Percentiles rank a stretch among this genome's conserved stretches.
These are phyloP conservation scores for Meandrina meandrites DNA, from an alignment of 92 coral and sea anemone species.

Conservation along the genomic window DNA sequence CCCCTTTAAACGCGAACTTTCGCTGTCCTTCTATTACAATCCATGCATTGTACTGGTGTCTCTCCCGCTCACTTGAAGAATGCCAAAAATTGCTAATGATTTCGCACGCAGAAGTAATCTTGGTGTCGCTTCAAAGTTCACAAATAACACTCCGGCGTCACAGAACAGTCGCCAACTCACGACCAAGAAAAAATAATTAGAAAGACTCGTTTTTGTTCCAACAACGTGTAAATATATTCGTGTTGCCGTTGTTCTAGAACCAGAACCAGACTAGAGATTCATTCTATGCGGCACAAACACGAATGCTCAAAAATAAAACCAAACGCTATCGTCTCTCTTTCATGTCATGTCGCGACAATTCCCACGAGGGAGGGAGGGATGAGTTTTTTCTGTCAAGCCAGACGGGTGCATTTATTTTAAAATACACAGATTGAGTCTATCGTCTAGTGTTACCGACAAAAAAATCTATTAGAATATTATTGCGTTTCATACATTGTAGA, in stretches of 20 bases:
- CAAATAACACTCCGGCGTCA: background rate
- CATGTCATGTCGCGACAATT: background rate
- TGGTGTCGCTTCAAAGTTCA: background rate
- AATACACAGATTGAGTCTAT: too few relatives aligned
- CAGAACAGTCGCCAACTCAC: background rate
- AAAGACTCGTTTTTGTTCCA: background rate
- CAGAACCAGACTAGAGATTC: background rate
- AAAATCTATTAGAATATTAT: background rate
- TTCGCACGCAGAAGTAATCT: background rate
- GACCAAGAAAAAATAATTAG: background rate
- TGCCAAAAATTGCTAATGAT: slow-evolving; percentile 4
- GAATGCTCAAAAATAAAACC: background rate
- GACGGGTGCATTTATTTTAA: too few relatives aligned
- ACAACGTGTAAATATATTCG: background rate
- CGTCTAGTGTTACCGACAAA: background rate
- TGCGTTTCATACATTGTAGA: too few relatives aligned
- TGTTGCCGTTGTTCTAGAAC: background rate
- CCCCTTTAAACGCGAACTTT: background rate
- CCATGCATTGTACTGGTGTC: slow-evolving; percentile 3
- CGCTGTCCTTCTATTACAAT: background rate
- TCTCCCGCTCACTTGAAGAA: slow-evolving; percentile 33
- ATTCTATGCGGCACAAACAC: background rate
- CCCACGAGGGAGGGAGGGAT: slow-evolving; percentile 13
- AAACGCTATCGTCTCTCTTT: background rate
- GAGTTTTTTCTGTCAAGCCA: background rate